A percentile compares a stretch with the other conserved stretches of the same genome.
Evolutionary conservation across 2,113 vertebrate species (phyloP).

Genomic region (Hyperoodon ampullatus): DNA sequence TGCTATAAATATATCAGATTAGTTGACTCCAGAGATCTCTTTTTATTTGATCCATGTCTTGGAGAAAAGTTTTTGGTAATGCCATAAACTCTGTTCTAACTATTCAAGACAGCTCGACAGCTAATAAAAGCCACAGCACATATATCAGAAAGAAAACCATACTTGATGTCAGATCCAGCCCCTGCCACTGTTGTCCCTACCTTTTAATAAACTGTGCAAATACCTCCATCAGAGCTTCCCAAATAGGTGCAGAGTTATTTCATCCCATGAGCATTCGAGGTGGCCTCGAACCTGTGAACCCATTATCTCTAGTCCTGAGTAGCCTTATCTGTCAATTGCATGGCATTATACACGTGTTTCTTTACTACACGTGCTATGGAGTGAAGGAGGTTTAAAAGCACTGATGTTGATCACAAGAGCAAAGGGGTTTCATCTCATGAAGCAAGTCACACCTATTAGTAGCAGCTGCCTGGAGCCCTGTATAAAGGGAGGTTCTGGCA

Average conservation of each 20-base stretch:
- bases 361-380: not conserved
- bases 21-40: not conserved
- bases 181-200: not conserved
- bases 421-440: not conserved
- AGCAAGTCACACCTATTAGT: not conserved
- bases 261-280: not conserved
- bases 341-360: not conserved
- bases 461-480: not conserved
- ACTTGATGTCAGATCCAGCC: not conserved
- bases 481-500: not conserved
- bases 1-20: not conserved
- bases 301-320: not conserved
- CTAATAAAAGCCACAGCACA: not conserved
- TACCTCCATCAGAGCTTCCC: not conserved
- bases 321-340: not conserved
- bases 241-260: not conserved
- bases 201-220: not conserved
- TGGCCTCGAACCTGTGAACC: not conserved
- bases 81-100: not conserved
- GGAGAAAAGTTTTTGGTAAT: not conserved
- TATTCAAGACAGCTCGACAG: not conserved
- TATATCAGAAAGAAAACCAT: not conserved
- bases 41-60: not conserved
- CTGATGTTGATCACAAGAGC: not conserved
- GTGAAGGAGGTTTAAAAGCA: not conserved